Conservation (phyloP, 1,140 invertebrate species). For the Psix sp. region DNA sequence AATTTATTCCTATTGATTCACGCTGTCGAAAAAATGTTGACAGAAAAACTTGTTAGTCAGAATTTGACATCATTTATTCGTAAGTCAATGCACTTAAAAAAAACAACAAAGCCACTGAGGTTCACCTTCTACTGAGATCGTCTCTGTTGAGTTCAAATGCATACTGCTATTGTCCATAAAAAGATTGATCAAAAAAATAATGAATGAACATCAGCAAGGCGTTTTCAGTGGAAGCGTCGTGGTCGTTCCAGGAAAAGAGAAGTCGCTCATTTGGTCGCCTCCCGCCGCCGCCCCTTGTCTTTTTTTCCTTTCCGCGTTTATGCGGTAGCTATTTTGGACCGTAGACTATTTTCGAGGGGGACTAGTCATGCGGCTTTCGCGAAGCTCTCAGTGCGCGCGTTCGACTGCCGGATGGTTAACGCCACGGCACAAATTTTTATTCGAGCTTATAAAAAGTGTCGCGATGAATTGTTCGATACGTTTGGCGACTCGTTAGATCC, state of each 20-base stretch:
- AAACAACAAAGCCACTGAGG: too few relatives aligned
- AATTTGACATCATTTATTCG: too few relatives aligned
- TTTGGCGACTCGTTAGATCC: too few relatives aligned
- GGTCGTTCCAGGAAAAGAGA: constrained; percentile 37
- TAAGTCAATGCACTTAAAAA: too few relatives aligned
- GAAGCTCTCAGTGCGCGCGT: constrained; percentile 68
- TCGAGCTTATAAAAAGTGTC: constrained; percentile 14
- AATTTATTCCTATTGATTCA: too few relatives aligned
- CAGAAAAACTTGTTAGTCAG: too few relatives aligned
- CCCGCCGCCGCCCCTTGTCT: constrained; percentile 5
- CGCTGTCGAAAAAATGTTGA: too few relatives aligned
- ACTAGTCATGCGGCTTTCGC: constrained; percentile 71
- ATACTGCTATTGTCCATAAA: too few relatives aligned
- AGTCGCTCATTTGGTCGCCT: constrained; percentile 1
- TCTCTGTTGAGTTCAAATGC: too few relatives aligned
- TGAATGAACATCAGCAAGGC: constrained; percentile 2
- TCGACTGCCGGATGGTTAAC: constrained; percentile 67
- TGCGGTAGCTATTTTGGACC: constrained; percentile 73
- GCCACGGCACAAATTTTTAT: constrained; percentile 51
- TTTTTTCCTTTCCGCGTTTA: constrained; percentile 67
- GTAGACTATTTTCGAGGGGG: constrained; percentile 74
- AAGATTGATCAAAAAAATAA: background rate
- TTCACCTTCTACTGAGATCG: too few relatives aligned
- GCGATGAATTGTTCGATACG: too few relatives aligned
- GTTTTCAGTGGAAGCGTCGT: constrained; percentile 8